Base-by-base conservation (phyloP, 2,888 invertebrate species). In the Tinea semifulvella region DNA sequence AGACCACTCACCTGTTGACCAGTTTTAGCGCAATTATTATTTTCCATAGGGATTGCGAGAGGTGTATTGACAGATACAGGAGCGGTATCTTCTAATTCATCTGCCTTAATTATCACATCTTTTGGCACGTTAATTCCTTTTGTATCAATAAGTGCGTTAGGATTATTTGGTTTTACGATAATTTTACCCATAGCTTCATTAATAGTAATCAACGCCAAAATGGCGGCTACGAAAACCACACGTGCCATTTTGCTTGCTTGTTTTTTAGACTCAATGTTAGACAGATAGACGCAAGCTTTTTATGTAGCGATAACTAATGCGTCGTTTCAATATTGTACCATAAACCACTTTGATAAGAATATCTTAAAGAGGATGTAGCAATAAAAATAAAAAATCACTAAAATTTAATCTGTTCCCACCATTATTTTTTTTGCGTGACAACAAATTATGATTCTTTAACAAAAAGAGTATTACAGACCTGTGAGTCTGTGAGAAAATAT, bases 1-100 rank as follows among this genome's bases (percentile, higher is more conserved):
- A n/a, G n/a, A n/a, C n/a, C n/a, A n/a, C 74, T 66, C 61, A 75
- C 75, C 50, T 63, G 71, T 49, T 67, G 53, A 46, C 76, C 75
- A 44, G 73, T 56, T 48, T 58, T 53, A 10, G 54, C 64, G 48
- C 76, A 76, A 36, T 19, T 39, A 5, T 40, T 45, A 8, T 45
- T 2, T 14, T 7, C 31, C 10, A 3, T 11, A 10, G 26, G 11
- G 10, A 26, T 6, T 11, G 7, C 3, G 6, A 14, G 4, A 13
- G 31, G 31, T 25, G 16, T 25, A 22, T 14, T 45, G 16, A 20
- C 19, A 10, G 3, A 8, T 16, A 36, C 11, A 36, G 4, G 6
- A 40, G 20, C 4, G n/a, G 3, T 39, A 39, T 18, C 17, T 36
- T 38, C 14, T 16, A 6, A 4, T 6, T 36, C 5, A 36, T 36